Evolutionary conservation across 2,888 invertebrate genomes (phyloP).

Genomic region (Drosophila engyochracea): DNA sequence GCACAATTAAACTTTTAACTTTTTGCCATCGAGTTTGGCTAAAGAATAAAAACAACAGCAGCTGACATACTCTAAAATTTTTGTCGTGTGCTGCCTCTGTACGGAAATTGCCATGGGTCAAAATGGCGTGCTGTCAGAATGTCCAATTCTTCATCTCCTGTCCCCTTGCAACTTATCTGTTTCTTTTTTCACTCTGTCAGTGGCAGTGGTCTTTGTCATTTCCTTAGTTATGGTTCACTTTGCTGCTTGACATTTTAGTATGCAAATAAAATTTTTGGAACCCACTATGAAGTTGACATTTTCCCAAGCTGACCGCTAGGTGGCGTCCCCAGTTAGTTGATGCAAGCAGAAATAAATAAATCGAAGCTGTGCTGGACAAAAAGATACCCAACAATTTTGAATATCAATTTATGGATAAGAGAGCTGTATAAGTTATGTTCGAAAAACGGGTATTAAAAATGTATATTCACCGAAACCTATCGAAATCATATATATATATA

Average conservation of each 20-base stretch:
- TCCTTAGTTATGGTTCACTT: conserved; percentile 49
- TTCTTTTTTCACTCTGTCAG: conserved; percentile 20
- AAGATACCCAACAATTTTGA: not conserved
- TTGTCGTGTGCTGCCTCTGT: conserved; percentile 64
- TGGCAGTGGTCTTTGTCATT: conserved; percentile 46
- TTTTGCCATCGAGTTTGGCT: conserved; percentile 55
- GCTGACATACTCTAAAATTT: conserved; percentile 44
- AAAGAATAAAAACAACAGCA: conserved; percentile 46
- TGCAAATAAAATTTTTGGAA: conserved; percentile 62
- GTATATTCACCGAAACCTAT: not conserved
- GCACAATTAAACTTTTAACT: conserved; percentile 82
- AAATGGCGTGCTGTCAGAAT: conserved; percentile 58
- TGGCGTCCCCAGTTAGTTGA: conserved; percentile 30
- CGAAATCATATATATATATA: not conserved
- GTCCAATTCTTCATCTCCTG: conserved; percentile 1
- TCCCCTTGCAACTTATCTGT: not conserved
- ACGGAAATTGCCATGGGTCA: conserved; percentile 77
- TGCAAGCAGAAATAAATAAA: conserved; percentile 1
- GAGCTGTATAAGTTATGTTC: not conserved
- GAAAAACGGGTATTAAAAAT: not conserved
- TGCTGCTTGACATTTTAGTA: conserved; percentile 59
- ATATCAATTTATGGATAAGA: too few relatives aligned
- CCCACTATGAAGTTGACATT: conserved; percentile 49
- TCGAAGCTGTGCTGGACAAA: not conserved
- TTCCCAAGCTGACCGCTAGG: conserved; percentile 50